A percentile compares a stretch with the other conserved stretches of the same genome.
phyloP scores from a whole-genome alignment of 2,888 invertebrate species.

The Tachina lurida region DNA sequence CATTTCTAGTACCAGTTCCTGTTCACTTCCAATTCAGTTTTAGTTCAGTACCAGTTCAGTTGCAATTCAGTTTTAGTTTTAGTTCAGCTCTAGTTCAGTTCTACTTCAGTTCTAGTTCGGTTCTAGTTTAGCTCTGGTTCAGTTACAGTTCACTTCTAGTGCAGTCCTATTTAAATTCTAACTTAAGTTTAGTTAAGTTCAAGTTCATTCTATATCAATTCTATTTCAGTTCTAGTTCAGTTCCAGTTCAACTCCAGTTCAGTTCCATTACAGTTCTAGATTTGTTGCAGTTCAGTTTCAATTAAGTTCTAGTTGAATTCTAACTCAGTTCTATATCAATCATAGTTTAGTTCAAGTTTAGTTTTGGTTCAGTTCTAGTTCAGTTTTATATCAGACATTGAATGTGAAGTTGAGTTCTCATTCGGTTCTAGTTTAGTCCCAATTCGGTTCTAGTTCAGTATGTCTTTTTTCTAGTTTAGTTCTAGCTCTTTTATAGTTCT shows the following conservation, averaged over 20 bases:
- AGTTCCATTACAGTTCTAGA: not conserved
- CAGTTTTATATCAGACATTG: not conserved
- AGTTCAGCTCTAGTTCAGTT: not conserved
- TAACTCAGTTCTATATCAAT: not conserved
- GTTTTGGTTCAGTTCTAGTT: not conserved
- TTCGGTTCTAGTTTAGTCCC: not conserved
- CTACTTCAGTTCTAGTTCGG: not conserved
- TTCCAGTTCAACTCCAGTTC: not conserved
- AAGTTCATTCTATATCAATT: too few relatives aligned
- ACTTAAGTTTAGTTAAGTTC: slow-evolving; percentile 9
- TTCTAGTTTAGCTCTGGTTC: not conserved
- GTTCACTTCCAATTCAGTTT: not conserved
- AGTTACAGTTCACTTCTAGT: not conserved
- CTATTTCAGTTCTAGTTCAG: not conserved
- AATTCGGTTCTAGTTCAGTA: too few relatives aligned
- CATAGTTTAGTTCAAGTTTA: not conserved
- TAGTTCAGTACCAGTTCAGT: not conserved
- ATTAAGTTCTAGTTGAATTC: not conserved
- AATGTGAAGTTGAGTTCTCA: too few relatives aligned
- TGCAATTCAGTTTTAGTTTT: not conserved
- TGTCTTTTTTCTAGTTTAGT: too few relatives aligned
- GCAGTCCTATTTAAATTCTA: too few relatives aligned
- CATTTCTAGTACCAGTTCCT: not conserved
- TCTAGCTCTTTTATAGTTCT: too few relatives aligned
- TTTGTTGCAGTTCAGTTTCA: not conserved